Evolutionary conservation across 2,888 invertebrate genomes (phyloP).

Genomic region (Stratiomys singularior): DNA sequence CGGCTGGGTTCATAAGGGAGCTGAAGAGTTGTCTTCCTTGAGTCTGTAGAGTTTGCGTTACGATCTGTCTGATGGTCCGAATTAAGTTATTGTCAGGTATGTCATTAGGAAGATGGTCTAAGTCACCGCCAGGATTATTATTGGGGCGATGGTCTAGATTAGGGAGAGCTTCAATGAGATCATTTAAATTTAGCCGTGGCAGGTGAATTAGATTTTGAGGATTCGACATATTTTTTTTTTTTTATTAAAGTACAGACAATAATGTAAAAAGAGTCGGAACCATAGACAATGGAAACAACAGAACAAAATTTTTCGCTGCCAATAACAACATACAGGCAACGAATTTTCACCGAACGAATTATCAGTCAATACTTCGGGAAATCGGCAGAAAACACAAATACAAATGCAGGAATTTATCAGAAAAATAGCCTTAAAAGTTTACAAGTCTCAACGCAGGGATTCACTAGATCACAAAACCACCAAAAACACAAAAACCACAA

Average conservation of each 20-base stretch:
- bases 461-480: background rate
- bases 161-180: too few relatives aligned
- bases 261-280: background rate
- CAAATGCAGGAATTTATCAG: background rate
- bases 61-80: too few relatives aligned
- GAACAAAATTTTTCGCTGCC: too few relatives aligned
- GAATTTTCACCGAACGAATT: background rate
- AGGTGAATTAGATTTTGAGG: background rate
- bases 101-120: too few relatives aligned
- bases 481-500: too few relatives aligned
- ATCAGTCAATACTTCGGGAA: background rate
- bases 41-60: too few relatives aligned
- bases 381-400: background rate
- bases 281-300: background rate
- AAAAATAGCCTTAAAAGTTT: background rate
- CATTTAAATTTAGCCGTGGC: background rate
- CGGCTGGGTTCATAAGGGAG: too few relatives aligned
- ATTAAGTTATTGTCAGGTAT: too few relatives aligned
- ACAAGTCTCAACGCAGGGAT: background rate
- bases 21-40: too few relatives aligned
- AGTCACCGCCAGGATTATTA: too few relatives aligned
- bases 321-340: background rate
- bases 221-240: slow-evolving; percentile 16
- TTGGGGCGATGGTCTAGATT: too few relatives aligned
- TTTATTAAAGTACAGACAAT: background rate